Evolutionary conservation across 2,888 invertebrate genomes (phyloP).

Genomic region (Pachymerium ferrugineum): DNA sequence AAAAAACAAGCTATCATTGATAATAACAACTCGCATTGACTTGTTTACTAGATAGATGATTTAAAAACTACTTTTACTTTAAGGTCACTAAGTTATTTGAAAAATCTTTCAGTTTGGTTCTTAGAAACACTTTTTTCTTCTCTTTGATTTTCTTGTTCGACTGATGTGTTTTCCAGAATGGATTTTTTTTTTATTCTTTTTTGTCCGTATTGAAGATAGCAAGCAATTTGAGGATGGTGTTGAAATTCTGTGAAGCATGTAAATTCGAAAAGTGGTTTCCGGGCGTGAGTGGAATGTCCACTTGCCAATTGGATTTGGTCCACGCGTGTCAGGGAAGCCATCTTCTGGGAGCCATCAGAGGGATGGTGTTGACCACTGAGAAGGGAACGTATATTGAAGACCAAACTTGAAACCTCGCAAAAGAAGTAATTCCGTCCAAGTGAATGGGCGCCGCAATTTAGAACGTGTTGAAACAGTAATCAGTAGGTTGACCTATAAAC

Average conservation of each 20-base stretch:
- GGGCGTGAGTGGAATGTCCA: slow-evolving; percentile 27
- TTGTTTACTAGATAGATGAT: too few species aligned
- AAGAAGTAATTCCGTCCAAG: slow-evolving; percentile 2
- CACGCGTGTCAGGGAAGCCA: slow-evolving; percentile 21
- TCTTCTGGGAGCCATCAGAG: slow-evolving; percentile 17
- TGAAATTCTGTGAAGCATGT: slow-evolving; percentile 27
- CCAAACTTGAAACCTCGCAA: slow-evolving; percentile 13
- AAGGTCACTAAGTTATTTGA: too few species aligned
- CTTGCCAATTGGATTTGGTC: slow-evolving; percentile 27
- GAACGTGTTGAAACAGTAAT: neutral
- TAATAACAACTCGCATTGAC: too few species aligned
- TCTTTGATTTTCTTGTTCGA: neutral
- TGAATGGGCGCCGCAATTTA: slow-evolving; percentile 24
- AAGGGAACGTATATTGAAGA: slow-evolving; percentile 6
- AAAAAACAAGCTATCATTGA: too few species aligned
- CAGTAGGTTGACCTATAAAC: neutral
- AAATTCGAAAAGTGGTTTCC: slow-evolving; percentile 27
- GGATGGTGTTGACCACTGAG: slow-evolving; percentile 18
- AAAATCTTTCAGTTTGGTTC: too few species aligned
- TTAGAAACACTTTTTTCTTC: too few species aligned
- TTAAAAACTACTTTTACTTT: too few species aligned
- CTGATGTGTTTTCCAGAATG: neutral
- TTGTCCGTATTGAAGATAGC: too few species aligned
- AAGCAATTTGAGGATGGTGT: slow-evolving; percentile 20
- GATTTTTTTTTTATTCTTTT: slow-evolving; percentile 20